Evolutionary conservation across 2,888 invertebrate genomes (phyloP), one percentile per base, ranked within the genome.

Genomic region (Hedya salicella): DNA sequence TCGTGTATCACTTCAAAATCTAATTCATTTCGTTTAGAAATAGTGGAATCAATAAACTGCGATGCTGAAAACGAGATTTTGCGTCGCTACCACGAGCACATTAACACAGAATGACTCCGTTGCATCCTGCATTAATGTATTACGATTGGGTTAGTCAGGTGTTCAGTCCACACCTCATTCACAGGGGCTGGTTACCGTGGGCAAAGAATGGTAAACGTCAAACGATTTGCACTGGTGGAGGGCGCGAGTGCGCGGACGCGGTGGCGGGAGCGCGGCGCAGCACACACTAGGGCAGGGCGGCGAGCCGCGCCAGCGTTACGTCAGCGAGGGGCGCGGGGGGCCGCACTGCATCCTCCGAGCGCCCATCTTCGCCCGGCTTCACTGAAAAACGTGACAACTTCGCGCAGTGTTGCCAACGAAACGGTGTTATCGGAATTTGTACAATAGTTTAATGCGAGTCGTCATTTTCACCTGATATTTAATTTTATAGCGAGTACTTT

Each of bases 251-350:
- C 81, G 83, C 81, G 81, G 62, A 75, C 81, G 78, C 75, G 69
- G 78, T 75, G 72, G 73, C 85, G 81, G 84, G 83, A 86, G 85
- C 89, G 88, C 89, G 91, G 88, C 91, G 89, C 88, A 89, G 86
- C 85, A 85, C 89, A 86, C 88, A 91, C 91, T 91, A 89, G 90
- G 90, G 89, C 88, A 88, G 89, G 89, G 70, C 69, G 87, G 82
- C 82, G 76, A 84, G 84, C 81, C 87, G 83, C 88, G 88, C 87
- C 86, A 87, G 82, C 86, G 88, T 92, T 92, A 91, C 90, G 93
- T 91, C 90, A 92, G 90, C 86, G 87, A 76, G 85, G 89, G 86
- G 82, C 74, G 75, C 70, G 78, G 78, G 77, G 75, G 16, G 78
- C 86, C 89, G 83, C 90, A 83, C 88, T 89, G 91, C 89, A 91